Evolutionary conservation across 2,888 invertebrate species (phyloP).

Genomic region (Achlya flavicornis): DNA sequence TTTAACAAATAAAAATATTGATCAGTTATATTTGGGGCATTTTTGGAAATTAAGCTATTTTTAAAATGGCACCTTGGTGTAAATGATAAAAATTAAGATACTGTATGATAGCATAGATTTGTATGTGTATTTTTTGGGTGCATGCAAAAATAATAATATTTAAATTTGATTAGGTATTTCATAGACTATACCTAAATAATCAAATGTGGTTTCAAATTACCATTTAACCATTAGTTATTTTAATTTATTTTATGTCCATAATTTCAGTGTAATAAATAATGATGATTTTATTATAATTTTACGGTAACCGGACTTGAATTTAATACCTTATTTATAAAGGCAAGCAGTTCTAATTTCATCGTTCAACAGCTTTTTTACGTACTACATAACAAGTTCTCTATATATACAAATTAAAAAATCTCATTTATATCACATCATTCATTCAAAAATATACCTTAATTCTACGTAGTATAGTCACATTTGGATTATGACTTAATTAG

Average conservation of each 20-base stretch:
- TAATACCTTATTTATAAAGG: slow-evolving; percentile 10
- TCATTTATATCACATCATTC: slow-evolving; percentile 78
- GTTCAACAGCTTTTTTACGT: slow-evolving; percentile 55
- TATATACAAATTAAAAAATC: slow-evolving; percentile 71
- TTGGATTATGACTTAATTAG: slow-evolving; percentile 34
- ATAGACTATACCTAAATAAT: not conserved
- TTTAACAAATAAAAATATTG: not conserved
- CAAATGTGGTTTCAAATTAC: not conserved
- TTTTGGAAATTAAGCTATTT: not conserved
- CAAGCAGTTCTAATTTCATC: slow-evolving; percentile 27
- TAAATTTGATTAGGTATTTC: too few species aligned
- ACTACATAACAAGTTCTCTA: slow-evolving; percentile 65
- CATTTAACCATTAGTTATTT: too few species aligned
- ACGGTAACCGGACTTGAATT: not conserved
- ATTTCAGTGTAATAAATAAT: not conserved
- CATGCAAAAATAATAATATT: not conserved
- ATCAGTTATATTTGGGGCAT: not conserved
- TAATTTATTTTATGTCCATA: not conserved
- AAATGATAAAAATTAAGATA: not conserved
- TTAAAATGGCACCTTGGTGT: not conserved
- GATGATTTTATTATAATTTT: not conserved
- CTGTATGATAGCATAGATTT: not conserved
- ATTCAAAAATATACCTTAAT: slow-evolving; percentile 71
- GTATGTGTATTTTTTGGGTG: not conserved
- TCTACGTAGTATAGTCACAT: slow-evolving; percentile 42